Evolutionary conservation across 2,888 invertebrate species (phyloP).

Genomic region (Siphonodentalium dalli): DNA sequence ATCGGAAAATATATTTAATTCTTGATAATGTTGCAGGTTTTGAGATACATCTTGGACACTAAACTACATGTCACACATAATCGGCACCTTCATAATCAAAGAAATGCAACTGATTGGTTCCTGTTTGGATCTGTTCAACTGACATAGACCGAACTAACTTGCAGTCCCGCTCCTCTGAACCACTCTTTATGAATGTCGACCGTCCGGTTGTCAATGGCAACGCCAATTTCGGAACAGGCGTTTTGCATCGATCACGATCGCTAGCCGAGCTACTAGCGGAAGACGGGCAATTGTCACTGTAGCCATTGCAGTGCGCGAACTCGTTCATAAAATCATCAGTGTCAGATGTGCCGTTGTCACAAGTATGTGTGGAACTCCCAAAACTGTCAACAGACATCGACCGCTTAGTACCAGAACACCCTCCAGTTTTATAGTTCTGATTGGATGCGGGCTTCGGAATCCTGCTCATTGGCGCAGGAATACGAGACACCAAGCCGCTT

Average conservation of each 20-base stretch:
- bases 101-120: no score
- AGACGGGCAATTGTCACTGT: conserved; percentile 26
- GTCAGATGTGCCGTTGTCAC: conserved; percentile 5
- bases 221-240: conserved; percentile 44
- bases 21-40: no score
- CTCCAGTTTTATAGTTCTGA: no score
- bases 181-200: conserved; percentile 42
- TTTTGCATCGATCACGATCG: conserved; percentile 34
- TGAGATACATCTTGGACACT: no score
- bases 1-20: no score
- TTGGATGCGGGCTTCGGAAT: conserved; percentile 43
- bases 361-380: no score
- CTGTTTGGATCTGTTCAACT: conserved; percentile 31
- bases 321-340: conserved; percentile 13
- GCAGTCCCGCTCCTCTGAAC: conserved; percentile 28
- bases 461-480: conserved; percentile 44
- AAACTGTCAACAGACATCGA: no score
- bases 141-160: conserved; percentile 36
- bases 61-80: no score
- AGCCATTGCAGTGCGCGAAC: conserved; percentile 7
- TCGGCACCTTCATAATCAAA: no score
- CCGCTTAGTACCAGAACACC: no score
- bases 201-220: conserved; percentile 54
- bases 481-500: conserved; percentile 35
- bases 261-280: conserved; percentile 5